Conservation (phyloP, 2,113 vertebrate genomes). For the Carassius auratus region DNA sequence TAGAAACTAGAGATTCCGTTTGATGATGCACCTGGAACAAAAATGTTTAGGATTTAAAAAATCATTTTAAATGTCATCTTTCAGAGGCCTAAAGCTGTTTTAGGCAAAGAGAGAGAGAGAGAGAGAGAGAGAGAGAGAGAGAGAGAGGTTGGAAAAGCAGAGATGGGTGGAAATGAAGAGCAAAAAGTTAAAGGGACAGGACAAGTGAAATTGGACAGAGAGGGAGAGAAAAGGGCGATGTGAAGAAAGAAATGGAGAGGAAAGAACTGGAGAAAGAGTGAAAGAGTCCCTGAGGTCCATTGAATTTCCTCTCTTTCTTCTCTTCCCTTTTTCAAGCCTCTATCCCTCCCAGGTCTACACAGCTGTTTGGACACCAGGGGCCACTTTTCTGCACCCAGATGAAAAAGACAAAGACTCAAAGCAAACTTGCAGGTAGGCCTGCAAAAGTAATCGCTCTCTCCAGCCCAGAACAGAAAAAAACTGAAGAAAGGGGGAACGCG, state of each 20-base stretch:
- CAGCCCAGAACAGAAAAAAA: conserved; percentile 67
- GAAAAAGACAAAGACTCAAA: conserved; percentile 75
- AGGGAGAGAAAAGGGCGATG: conserved; percentile 2
- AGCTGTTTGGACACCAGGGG: conserved; percentile 77
- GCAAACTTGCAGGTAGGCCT: conserved; percentile 80
- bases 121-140: neutral
- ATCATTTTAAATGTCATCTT: conserved; percentile 63
- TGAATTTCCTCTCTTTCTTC: conserved; percentile 76
- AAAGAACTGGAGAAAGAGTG: conserved; percentile 13
- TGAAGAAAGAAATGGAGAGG: conserved; percentile 19
- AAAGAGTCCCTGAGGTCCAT: conserved; percentile 67
- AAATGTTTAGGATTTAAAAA: conserved; percentile 68
- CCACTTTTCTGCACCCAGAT: conserved; percentile 79
- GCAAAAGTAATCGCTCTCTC: conserved; percentile 77
- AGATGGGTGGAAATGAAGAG: conserved; percentile 13
- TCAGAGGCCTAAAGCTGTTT: conserved; percentile 53
- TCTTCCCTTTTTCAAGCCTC: conserved; percentile 61
- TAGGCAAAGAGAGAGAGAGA: neutral
- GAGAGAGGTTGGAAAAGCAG: neutral
- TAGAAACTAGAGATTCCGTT: conserved; percentile 60
- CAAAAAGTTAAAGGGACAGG: conserved; percentile 29
- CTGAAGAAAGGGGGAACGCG: conserved; percentile 60
- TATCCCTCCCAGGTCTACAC: conserved; percentile 75
- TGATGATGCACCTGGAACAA: conserved; percentile 73
- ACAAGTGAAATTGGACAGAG: neutral